phyloP scores from a whole-genome alignment of 2,113 vertebrate genomes.

The Dipodomys spectabilis region DNA sequence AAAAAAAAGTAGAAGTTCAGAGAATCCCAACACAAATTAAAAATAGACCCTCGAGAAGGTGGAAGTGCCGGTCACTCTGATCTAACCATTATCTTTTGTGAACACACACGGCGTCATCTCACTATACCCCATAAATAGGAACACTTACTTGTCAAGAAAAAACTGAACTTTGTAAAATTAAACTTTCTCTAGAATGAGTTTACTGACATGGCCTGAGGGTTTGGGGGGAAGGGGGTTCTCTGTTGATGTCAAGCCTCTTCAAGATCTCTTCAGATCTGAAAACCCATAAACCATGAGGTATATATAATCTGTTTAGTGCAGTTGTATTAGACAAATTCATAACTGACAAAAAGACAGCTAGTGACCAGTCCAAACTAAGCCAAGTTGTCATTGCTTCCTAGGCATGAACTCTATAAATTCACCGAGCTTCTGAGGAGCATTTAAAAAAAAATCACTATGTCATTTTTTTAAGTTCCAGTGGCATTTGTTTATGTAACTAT shows the following conservation, averaged over 20 bases:
- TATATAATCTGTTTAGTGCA: background rate
- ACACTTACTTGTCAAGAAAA: background rate
- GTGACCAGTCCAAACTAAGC: background rate
- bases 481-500: background rate
- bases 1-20: background rate
- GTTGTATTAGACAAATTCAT: background rate
- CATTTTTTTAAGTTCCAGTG: slow-evolving; percentile 28
- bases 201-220: background rate
- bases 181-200: background rate
- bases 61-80: background rate
- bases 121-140: background rate
- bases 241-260: background rate
- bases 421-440: background rate
- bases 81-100: background rate
- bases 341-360: background rate
- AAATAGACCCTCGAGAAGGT: background rate
- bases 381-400: background rate
- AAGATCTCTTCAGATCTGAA: background rate
- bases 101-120: background rate
- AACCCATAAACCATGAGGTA: background rate
- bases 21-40: background rate
- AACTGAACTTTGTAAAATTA: background rate
- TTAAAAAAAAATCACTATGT: background rate
- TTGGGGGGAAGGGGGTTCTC: background rate
- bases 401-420: background rate